These are phyloP conservation scores for Calameuta pallipes DNA, from an alignment of 2,888 invertebrate species.

Conservation along the genomic window DNA sequence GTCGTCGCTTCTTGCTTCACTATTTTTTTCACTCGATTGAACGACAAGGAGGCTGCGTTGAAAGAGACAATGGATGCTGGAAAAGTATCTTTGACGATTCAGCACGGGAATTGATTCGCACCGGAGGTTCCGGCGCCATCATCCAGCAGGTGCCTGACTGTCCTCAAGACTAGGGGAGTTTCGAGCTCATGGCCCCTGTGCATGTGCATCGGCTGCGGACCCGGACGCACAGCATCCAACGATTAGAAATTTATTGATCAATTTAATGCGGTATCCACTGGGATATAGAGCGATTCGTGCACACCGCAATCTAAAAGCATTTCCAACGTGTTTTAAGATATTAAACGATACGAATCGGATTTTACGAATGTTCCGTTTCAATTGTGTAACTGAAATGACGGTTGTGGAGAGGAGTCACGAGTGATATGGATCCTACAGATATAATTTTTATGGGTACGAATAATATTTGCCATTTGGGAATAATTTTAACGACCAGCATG, in stretches of 20 bases:
- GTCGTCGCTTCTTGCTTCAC: slow-evolving; percentile 23
- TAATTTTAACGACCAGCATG: not conserved
- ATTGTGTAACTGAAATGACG: not conserved
- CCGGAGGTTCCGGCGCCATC: not conserved
- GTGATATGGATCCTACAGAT: not conserved
- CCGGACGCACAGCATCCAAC: not conserved
- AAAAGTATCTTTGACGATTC: not conserved
- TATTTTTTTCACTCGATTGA: slow-evolving; percentile 27
- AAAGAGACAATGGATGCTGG: not conserved
- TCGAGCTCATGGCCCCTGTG: not conserved
- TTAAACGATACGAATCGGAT: not conserved
- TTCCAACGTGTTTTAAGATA: not conserved
- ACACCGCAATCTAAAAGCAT: not conserved
- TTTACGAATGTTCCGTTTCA: not conserved
- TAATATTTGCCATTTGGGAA: not conserved
- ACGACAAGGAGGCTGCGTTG: slow-evolving; percentile 12
- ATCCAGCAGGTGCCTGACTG: not conserved
- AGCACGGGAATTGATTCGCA: not conserved
- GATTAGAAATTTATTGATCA: not conserved
- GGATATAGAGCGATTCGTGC: not conserved
- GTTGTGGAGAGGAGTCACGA: not conserved
- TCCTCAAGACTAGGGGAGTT: not conserved
- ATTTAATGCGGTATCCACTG: not conserved
- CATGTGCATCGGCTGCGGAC: not conserved
- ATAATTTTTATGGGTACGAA: not conserved